Base-by-base conservation (phyloP, 2,888 invertebrate genomes). In the Leptarthrus brevirostris region DNA sequence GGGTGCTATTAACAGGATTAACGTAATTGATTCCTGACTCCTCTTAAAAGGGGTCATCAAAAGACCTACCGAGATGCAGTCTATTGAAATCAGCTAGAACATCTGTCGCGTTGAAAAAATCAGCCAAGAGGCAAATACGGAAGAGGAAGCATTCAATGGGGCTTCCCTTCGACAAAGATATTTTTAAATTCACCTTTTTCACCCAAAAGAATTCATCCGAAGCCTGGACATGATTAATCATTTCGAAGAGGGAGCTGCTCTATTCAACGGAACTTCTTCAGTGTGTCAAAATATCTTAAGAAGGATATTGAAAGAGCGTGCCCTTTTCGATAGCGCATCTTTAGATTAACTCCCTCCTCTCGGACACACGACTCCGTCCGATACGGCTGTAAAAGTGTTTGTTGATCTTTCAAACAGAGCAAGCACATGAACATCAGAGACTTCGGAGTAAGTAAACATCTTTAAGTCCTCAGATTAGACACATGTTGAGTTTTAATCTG, bases 1-100 rank as follows among this genome's bases (percentile, higher is more conserved):
- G 71, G 73, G 71, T 40, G 53, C 74, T 75, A 64, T 75, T 75
- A 74, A 75, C 75, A 71, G 74, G 75, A 75, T 75, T 75, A 75
- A 53, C 26, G 64, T 71, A 75, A 75, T 74, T 75, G 73, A 70
- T 75, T 74, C 71, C 61, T 75, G 75, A 75, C 75, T 75, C 70
- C 58, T 66, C 53, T 61, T 69, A 70, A 66, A 73, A 73, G 73
- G 75, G 73, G 73, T 69, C 36, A 52, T 22, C 47, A 66, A 53
- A 40, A 70, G 18, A 34, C 12, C 16, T 47, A 18, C 36, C 53
- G 20, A 52, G 30, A 8, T 40, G 40, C 18, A 36, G 34, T 10
- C 16, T 49, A 53, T 70, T 70, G 53, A 69, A 49, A 30, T 26
- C 3, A 14, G 14, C n/a, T 36, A 6, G 36, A 71, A 71, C 72